phyloP scores from a whole-genome alignment of 2,888 invertebrate genomes.

The Desoria tigrina region DNA sequence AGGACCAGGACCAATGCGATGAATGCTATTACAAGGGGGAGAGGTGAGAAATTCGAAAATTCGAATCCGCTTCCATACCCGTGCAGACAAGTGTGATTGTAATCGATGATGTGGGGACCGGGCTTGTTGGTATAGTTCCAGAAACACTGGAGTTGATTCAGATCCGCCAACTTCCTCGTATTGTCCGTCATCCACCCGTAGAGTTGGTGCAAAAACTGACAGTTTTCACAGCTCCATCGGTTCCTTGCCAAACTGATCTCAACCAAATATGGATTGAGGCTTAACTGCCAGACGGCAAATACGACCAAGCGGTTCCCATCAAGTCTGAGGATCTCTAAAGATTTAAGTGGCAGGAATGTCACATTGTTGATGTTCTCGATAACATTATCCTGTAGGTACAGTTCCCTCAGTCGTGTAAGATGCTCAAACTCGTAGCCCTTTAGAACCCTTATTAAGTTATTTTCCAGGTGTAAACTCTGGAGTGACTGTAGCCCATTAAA shows the following conservation, averaged over 20 bases:
- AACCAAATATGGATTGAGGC: conserved; percentile 68
- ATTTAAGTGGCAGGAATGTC: conserved; percentile 74
- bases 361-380: conserved; percentile 76
- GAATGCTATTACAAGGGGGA: conserved; percentile 54
- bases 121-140: conserved; percentile 55
- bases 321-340: conserved; percentile 72
- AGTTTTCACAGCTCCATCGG: conserved; percentile 85
- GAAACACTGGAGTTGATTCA: conserved; percentile 68
- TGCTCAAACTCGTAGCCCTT: conserved; percentile 78
- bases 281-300: conserved; percentile 77
- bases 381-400: conserved; percentile 75
- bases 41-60: conserved; percentile 54
- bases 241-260: conserved; percentile 80
- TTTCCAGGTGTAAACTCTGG: conserved; percentile 73
- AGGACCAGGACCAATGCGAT: conserved; percentile 60
- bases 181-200: conserved; percentile 69
- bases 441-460: conserved; percentile 70
- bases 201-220: conserved; percentile 81
- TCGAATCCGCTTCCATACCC: conserved; percentile 50
- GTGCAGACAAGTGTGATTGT: conserved; percentile 46
- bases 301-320: conserved; percentile 80
- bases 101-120: conserved; percentile 49
- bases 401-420: conserved; percentile 69
- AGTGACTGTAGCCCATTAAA: conserved; percentile 77
- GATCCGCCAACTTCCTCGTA: conserved; percentile 58